A percentile compares a stretch with the other conserved stretches of the same genome.
Conservation (phyloP, 2,113 vertebrate genomes). For the Tringa solitaria region DNA sequence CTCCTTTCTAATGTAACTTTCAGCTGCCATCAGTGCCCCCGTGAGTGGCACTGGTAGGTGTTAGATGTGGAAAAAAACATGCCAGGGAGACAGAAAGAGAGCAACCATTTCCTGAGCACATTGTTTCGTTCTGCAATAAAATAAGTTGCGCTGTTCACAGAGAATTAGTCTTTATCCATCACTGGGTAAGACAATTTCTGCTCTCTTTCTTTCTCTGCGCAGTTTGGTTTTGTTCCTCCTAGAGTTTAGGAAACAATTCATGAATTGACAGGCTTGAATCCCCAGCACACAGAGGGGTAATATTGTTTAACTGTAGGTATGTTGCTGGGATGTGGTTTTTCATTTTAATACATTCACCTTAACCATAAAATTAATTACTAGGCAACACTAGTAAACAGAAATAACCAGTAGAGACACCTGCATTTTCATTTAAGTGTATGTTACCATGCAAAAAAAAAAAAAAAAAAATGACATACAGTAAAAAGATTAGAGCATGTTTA, state of each 20-base stretch:
- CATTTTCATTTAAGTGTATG: not conserved
- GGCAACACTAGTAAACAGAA: not conserved
- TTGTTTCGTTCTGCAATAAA: not conserved
- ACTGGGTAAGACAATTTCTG: not conserved
- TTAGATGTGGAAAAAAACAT: not conserved
- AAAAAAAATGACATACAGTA: not conserved
- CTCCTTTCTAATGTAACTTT: not conserved
- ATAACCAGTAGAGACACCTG: not conserved
- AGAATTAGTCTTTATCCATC: not conserved
- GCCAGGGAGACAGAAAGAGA: not conserved
- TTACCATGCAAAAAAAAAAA: not conserved
- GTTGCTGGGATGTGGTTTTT: not conserved
- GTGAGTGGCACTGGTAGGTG: not conserved
- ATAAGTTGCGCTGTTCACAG: not conserved
- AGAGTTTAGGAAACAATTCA: not conserved
- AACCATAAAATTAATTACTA: not conserved
- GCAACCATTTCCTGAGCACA: not conserved
- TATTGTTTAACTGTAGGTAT: not conserved
- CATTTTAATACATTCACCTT: not conserved
- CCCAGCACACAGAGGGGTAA: not conserved
- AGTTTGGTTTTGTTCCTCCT: not conserved
- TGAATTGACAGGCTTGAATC: not conserved
- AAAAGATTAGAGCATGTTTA: not conserved
- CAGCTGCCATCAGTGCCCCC: constrained; percentile 5
- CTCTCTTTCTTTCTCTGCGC: not conserved